Evolutionary conservation across 2,888 invertebrate species (phyloP), one percentile per base, ranked within the genome.

Genomic region (Tipula lateralis): DNA sequence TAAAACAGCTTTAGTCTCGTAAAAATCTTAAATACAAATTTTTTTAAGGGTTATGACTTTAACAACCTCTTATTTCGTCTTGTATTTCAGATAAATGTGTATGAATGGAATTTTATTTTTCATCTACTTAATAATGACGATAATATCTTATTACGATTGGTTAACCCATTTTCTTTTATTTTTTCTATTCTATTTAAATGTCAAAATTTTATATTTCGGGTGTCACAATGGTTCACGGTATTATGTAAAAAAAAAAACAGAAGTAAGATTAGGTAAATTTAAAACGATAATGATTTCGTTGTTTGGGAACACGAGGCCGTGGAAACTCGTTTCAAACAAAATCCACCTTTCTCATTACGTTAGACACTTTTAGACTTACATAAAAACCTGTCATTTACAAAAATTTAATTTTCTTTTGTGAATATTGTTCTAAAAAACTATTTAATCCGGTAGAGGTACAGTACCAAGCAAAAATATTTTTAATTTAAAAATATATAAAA

Each of bases 1-100:
- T 66, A 66, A 66, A 66, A 66, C 66, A 66, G 66, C 66, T 66
- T 66, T 66, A 66, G 66, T 66, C 66, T 66, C 66, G 66, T 66
- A 66, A 66, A 66, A 66, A 66, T 66, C 66, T 66, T 66, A 66
- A 66, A 66, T 66, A 66, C 9, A 19, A 12, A 24, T 66, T 66
- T 44, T 66, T 66, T 24, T 66, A 66, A 66, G 66, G 24, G 24
- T 66, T 66, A 66, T 24, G 66, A 66, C 66, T 66, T 66, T 66
- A 66, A 66, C 24, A 66, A 66, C 66, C 24, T 66, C 66, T 66
- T 66, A n/a, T 66, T 66, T 9, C 66, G 66, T 24, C 66, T 66
- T 66, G 24, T 66, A 66, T 24, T 66, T 66, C 9, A 24, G 19
- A 66, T 44, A 44, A 44, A 13, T 44, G 2, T 66, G 66, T 24